Evolutionary conservation across 2,888 invertebrate genomes (phyloP), one percentile per base, ranked within the genome.

Genomic region (Trissolcus brochymenae): DNA sequence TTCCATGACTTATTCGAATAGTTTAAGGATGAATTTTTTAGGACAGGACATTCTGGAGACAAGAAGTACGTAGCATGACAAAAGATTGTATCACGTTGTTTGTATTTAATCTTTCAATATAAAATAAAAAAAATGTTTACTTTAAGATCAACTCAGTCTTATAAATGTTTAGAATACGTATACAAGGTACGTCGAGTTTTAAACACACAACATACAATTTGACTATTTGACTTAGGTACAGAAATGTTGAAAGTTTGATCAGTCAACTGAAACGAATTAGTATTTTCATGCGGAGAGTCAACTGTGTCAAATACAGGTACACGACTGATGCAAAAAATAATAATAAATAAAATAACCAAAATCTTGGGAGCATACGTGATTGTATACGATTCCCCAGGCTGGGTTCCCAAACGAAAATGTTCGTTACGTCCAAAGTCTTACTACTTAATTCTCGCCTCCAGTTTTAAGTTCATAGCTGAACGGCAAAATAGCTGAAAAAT

Each of bases 401-500:
- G 75, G 74, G 68, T 77, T 80, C 75, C 79, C 80, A 64, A 79
- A 71, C 80, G 76, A 59, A 78, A 79, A 79, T 46, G 73, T 77
- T 79, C 71, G 64, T 55, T 79, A 81, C 78, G 81, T 80, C 79
- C 80, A 73, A 80, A 76, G 74, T 79, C 79, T 61, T 65, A 75
- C 78, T 81, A 84, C 79, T 81, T 82, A 86, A 82, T 81, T 86
- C 85, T 85, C 80, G 83, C 80, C 84, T 84, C 83, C 84, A 85
- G 82, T 80, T 79, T 80, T 82, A 80, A 81, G 80, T 82, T 84
- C 82, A 87, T 82, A 79, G 84, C 80, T 82, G 82, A 84, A 83
- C 84, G 87, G 84, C 87, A 84, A 88, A 87, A 86, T 84, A 85
- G 85, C 87, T 88, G 88, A 88, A 88, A 88, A 86, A 88, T 79